Evolutionary conservation across 2,888 invertebrate genomes (phyloP), one percentile per base, ranked within the genome.

Genomic region (Xanthia icteritia): DNA sequence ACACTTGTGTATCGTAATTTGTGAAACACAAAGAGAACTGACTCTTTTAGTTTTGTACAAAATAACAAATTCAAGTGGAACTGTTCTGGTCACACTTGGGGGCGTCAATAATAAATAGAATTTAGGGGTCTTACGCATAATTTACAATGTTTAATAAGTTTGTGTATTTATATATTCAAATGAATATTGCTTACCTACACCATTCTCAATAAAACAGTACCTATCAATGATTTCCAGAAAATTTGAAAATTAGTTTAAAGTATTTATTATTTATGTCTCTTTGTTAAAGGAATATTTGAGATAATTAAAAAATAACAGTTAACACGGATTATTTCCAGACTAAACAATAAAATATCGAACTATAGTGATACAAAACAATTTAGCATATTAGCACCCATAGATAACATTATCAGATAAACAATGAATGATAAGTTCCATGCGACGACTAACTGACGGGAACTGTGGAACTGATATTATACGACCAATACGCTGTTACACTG

Each of bases 1-100:
- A 83, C 81, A 83, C 66, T 79, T 64, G 84, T 71, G 71, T 72
- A 68, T 73, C 69, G 80, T 84, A 82, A 82, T 84, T 82, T 73
- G 65, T 69, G 66, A 36, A 84, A 80, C 74, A 74, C 45, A 71
- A 75, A 84, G 54, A 51, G 54, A 84, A 71, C 60, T 17, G 48
- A 36, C 68, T 58, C 60, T 51, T 85, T 73, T 70, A 73, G 76
- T 85, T 81, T 73, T 39, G 54, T 76, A 64, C 27, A 73, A 85
- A 83, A 85, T 76, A 76, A 82, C 56, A 68, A 76, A 82, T 76
- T 78, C 56, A 73, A 70, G 51, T 65, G 20, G 23, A 64, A 76
- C 58, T 73, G 77, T 81, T 80, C 77, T 64, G n/a, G 72, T 65
- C 61, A 66, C 67, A 64, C 39, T 70, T 73, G 27, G 45, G 17